A percentile compares a stretch with the other conserved stretches of the same genome.
These are phyloP conservation scores for Teleogryllus occipitalis DNA, from an alignment of 1,140 invertebrate species.

Conservation along the genomic window DNA sequence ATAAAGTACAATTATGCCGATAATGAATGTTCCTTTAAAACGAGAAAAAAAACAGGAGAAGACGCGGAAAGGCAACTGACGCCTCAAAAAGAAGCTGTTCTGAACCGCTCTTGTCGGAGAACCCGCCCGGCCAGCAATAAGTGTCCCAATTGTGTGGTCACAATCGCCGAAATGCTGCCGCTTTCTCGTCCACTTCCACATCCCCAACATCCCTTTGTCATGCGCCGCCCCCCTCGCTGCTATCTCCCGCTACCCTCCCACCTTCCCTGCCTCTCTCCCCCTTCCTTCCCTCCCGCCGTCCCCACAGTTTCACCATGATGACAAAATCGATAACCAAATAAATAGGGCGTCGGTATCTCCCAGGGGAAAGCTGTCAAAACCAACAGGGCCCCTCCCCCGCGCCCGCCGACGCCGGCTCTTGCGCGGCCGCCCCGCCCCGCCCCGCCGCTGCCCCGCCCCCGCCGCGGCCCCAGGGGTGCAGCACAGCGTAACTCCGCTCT, in stretches of 20 bases:
- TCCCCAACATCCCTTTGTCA: not conserved
- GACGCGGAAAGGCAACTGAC: too few relatives aligned
- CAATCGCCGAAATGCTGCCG: not conserved
- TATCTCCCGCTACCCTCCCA: not conserved
- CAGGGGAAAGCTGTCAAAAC: not conserved
- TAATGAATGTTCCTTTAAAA: too few relatives aligned
- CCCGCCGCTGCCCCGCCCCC: too few relatives aligned
- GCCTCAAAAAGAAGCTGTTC: too few relatives aligned
- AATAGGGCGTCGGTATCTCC: not conserved
- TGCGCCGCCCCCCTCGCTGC: not conserved
- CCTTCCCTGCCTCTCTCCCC: not conserved
- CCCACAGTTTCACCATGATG: not conserved
- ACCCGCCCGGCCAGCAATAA: not conserved
- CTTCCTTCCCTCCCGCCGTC: not conserved
- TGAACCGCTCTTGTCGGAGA: not conserved
- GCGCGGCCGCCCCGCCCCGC: too few relatives aligned
- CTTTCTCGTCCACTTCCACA: not conserved
- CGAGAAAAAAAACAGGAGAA: too few relatives aligned
- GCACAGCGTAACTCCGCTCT: not conserved
- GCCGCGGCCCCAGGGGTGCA: not conserved
- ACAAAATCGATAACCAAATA: slow-evolving; percentile 1
- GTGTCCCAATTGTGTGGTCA: not conserved
- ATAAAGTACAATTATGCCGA: too few relatives aligned
- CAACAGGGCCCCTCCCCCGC: not conserved
- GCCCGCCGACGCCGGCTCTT: too few relatives aligned